Evolutionary conservation across 2,113 vertebrate genomes (phyloP).

Genomic region (Propithecus coquereli): DNA sequence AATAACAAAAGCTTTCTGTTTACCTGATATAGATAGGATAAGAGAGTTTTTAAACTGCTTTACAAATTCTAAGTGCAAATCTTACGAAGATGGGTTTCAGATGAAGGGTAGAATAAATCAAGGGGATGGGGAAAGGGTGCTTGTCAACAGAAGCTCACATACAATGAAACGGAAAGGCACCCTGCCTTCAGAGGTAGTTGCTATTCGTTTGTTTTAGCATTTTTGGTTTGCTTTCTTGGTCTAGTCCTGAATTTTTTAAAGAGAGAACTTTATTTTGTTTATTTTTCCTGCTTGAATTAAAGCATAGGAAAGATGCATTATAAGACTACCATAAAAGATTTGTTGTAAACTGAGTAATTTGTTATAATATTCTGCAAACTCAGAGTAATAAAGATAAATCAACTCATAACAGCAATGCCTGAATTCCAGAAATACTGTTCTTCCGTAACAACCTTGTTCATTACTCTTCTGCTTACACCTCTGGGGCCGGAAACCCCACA

Average conservation of each 20-base stretch:
- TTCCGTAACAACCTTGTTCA: not conserved
- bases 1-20: not conserved
- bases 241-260: not conserved
- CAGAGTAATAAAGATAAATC: conserved; percentile 25
- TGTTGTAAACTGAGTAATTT: not conserved
- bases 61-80: not conserved
- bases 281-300: conserved; percentile 36
- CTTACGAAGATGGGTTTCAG: not conserved
- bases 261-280: not conserved
- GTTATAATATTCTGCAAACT: not conserved
- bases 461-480: not conserved
- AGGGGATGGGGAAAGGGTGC: not conserved
- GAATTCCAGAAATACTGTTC: not conserved
- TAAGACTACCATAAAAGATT: not conserved
- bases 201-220: not conserved
- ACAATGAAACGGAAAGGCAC: not conserved
- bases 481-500: not conserved
- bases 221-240: not conserved
- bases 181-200: not conserved
- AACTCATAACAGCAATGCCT: not conserved
- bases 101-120: not conserved
- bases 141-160: not conserved
- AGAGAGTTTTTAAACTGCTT: not conserved
- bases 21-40: not conserved
- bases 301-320: not conserved